phyloP scores from a whole-genome alignment of 2,888 invertebrate species.

The Silvanus unidentatus region DNA sequence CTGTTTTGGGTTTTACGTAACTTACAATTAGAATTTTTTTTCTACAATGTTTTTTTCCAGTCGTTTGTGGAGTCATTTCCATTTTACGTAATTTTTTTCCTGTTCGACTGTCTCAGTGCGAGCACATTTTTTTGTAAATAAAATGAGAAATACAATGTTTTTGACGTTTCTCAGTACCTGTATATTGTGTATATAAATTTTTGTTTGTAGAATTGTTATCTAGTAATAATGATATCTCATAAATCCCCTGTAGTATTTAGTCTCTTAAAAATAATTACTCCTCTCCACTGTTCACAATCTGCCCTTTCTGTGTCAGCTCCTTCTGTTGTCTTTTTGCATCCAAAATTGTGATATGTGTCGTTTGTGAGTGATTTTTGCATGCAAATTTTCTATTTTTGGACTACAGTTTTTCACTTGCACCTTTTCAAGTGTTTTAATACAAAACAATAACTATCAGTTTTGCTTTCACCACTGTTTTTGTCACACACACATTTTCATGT shows the following conservation, averaged over 20 bases:
- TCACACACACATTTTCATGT: too few relatives aligned
- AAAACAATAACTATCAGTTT: too few relatives aligned
- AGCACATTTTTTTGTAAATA: constrained; percentile 6
- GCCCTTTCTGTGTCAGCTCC: constrained; percentile 7
- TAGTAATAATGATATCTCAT: constrained; percentile 12
- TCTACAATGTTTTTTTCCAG: constrained; percentile 13
- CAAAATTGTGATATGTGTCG: constrained; percentile 4
- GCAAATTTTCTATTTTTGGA: background rate
- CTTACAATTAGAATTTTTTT: constrained; percentile 10
- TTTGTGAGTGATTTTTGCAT: constrained; percentile 3
- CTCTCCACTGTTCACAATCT: constrained; percentile 3
- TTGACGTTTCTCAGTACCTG: constrained; percentile 37
- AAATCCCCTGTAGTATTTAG: constrained; percentile 22
- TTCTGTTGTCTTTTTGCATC: constrained; percentile 11
- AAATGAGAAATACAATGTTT: constrained; percentile 35
- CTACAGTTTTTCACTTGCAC: too few relatives aligned
- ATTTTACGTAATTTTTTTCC: constrained; percentile 12
- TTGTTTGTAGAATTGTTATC: constrained; percentile 28
- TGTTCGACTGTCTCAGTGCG: constrained; percentile 12
- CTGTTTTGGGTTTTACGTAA: constrained; percentile 13
- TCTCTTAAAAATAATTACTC: constrained; percentile 12
- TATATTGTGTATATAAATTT: constrained; percentile 39
- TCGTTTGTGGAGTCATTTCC: constrained; percentile 18
- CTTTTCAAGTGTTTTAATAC: too few relatives aligned
- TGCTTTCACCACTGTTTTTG: too few relatives aligned